Percentiles rank a stretch among this genome's conserved stretches.
Conservation (phyloP, 2,888 invertebrate species). For the Cryptocheilus praepositus region DNA sequence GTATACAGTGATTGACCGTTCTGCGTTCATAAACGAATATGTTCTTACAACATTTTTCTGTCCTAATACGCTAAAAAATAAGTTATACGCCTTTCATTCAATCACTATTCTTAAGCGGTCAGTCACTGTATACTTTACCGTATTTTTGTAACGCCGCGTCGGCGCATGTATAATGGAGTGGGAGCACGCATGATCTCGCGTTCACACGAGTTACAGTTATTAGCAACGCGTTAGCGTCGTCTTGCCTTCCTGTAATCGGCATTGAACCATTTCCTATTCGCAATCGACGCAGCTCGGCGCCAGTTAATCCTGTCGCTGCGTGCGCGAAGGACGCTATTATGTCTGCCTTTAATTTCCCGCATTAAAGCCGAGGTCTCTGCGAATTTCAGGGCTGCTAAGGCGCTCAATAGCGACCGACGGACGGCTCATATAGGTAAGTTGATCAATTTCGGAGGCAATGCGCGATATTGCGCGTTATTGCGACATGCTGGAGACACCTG, state of each 20-base stretch:
- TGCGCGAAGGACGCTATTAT: constrained; percentile 3
- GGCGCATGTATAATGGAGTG: constrained; percentile 49
- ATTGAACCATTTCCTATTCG: constrained; percentile 56
- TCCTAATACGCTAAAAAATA: too few relatives aligned
- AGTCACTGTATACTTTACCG: too few relatives aligned
- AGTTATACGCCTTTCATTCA: too few relatives aligned
- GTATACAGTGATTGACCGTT: too few relatives aligned
- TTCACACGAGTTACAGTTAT: constrained; percentile 67
- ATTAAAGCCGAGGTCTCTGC: too few relatives aligned
- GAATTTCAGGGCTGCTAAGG: neutral
- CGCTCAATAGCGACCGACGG: neutral
- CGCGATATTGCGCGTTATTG: too few relatives aligned
- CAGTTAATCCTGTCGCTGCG: neutral
- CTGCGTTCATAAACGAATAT: too few relatives aligned
- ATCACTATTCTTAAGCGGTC: too few relatives aligned
- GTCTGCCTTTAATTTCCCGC: too few relatives aligned
- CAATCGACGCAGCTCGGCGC: neutral
- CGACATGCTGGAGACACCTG: too few relatives aligned
- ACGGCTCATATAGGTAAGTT: neutral
- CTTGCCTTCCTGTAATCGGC: constrained; percentile 55
- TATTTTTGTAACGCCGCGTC: neutral
- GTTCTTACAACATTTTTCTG: too few relatives aligned
- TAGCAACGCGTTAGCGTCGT: constrained; percentile 28
- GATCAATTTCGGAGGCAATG: too few relatives aligned
- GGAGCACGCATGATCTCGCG: constrained; percentile 60